phyloP scores from a whole-genome alignment of 2,888 invertebrate species.

The Ormyrus pomaceus region DNA sequence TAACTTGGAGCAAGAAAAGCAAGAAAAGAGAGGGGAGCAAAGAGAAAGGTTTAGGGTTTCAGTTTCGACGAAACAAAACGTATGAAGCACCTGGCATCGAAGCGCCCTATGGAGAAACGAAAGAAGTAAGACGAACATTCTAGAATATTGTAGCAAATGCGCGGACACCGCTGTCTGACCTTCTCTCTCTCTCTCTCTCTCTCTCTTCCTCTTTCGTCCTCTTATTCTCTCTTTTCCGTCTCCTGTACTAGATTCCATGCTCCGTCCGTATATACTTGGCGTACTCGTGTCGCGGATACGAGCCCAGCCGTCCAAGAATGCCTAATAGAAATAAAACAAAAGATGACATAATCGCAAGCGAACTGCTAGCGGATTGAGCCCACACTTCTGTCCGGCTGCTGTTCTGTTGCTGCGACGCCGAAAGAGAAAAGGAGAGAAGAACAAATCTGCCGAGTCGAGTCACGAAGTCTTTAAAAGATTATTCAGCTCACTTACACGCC shows the following conservation, averaged over 20 bases:
- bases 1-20: conserved; percentile 21
- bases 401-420: not conserved
- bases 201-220: conserved; percentile 37
- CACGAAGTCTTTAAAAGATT: conserved; percentile 50
- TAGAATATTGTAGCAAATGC: conserved; percentile 48
- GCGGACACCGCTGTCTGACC: conserved; percentile 45
- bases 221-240: conserved; percentile 19
- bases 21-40: conserved; percentile 16
- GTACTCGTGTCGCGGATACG: not conserved
- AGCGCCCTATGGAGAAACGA: conserved; percentile 34
- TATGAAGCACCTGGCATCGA: conserved; percentile 49
- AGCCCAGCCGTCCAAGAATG: conserved; percentile 8
- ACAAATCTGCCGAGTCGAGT: conserved; percentile 30
- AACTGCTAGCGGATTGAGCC: not conserved
- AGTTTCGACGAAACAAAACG: conserved; percentile 49
- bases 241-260: not conserved
- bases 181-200: conserved; percentile 19
- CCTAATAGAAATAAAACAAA: conserved; percentile 43
- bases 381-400: not conserved
- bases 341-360: conserved; percentile 47
- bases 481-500: conserved; percentile 20
- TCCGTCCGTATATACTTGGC: not conserved
- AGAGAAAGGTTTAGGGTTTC: conserved; percentile 49
- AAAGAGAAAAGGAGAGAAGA: conserved; percentile 1
- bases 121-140: conserved; percentile 48